phyloP scores from a whole-genome alignment of 2,888 invertebrate species.

The Chalcosyrphus nemorum region DNA sequence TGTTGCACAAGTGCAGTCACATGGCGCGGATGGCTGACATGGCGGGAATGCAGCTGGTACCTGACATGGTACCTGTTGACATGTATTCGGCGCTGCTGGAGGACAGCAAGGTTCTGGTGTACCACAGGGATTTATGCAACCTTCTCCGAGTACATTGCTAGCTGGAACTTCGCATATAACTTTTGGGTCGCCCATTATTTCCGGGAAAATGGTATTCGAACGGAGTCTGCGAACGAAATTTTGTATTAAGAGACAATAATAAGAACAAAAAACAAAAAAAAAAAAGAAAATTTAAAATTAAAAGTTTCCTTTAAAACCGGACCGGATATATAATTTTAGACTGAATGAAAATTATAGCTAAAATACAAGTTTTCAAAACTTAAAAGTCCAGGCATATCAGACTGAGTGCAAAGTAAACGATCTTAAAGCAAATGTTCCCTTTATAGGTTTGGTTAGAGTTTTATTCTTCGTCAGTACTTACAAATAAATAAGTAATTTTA shows the following conservation, averaged over 20 bases:
- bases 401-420: not conserved
- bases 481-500: too few relatives aligned
- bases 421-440: not conserved
- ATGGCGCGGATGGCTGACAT: constrained; percentile 74
- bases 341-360: constrained; percentile 21
- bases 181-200: constrained; percentile 35
- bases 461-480: not conserved
- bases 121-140: not conserved
- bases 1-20: constrained; percentile 75
- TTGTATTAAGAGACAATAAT: not conserved
- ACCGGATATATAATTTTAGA: constrained; percentile 14
- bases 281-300: constrained; percentile 16
- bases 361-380: not conserved
- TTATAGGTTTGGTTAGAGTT: not conserved
- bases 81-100: constrained; percentile 54
- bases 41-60: constrained; percentile 75
- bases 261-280: not conserved
- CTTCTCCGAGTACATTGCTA: constrained; percentile 15
- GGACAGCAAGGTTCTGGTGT: constrained; percentile 52
- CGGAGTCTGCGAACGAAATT: not conserved
- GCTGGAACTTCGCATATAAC: constrained; percentile 34
- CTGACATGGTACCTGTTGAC: constrained; percentile 72
- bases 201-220: not conserved
- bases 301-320: constrained; percentile 1
- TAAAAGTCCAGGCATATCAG: constrained; percentile 3